Evolutionary conservation across 2,888 invertebrate species (phyloP).

Genomic region (Aphidoletes aphidimyza): DNA sequence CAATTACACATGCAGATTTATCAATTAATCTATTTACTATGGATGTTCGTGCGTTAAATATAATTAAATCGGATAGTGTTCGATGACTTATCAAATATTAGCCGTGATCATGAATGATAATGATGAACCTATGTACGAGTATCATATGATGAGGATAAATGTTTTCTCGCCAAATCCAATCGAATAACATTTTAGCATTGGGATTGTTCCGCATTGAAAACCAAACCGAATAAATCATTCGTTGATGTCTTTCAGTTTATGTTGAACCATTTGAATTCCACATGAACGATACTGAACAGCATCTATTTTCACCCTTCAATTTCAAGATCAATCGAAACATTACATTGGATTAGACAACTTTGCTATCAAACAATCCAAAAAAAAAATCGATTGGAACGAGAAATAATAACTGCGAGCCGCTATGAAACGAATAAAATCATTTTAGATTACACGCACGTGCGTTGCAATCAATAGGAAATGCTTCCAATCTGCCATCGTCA

Average conservation of each 20-base stretch:
- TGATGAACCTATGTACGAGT: not conserved
- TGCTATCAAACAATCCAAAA: not conserved
- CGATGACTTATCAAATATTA: conserved; percentile 48
- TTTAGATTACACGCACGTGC: not conserved
- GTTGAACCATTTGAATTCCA: too few species aligned
- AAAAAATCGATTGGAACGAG: not conserved
- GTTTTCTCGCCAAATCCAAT: too few species aligned
- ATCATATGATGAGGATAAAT: too few species aligned
- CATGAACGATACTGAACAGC: too few species aligned
- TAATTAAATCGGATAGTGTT: conserved; percentile 26
- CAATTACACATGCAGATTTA: conserved; percentile 36
- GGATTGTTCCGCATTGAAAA: too few species aligned
- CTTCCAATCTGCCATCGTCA: not conserved
- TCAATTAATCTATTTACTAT: conserved; percentile 43
- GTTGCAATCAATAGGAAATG: not conserved
- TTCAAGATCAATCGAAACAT: conserved; percentile 13
- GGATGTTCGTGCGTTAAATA: conserved; percentile 42
- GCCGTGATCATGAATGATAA: conserved; percentile 26
- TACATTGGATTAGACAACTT: not conserved
- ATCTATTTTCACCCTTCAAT: not conserved
- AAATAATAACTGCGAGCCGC: not conserved
- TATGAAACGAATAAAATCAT: not conserved
- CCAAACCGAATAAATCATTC: too few species aligned
- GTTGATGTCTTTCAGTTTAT: too few species aligned
- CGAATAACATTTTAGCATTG: too few species aligned